These are phyloP conservation scores for Cyanoramphus novaezelandiae DNA, from an alignment of 2,113 vertebrate species.

Conservation along the genomic window DNA sequence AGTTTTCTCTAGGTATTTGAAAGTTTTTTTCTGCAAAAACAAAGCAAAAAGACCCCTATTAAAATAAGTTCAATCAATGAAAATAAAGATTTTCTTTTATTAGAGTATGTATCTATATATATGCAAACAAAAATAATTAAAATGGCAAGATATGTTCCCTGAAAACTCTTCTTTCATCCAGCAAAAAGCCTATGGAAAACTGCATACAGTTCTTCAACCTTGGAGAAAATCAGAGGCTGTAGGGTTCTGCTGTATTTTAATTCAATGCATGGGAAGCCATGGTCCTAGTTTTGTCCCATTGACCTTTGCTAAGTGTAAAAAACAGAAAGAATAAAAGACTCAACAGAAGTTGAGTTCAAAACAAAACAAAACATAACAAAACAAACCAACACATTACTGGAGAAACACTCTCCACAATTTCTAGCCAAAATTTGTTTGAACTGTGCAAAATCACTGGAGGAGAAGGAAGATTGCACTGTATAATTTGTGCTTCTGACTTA, in stretches of 20 bases:
- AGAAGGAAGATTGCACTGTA: not conserved
- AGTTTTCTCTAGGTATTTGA: not conserved
- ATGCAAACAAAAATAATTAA: not conserved
- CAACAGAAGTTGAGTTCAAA: not conserved
- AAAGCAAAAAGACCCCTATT: not conserved
- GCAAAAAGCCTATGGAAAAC: not conserved
- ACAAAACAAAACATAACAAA: no score
- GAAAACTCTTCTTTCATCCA: not conserved
- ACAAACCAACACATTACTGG: not conserved
- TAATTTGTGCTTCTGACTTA: not conserved
- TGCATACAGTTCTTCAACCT: not conserved
- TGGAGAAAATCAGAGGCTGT: not conserved
- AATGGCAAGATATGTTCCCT: not conserved
- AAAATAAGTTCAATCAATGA: not conserved
- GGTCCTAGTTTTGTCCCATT: not conserved
- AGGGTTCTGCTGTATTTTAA: not conserved
- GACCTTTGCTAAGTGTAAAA: not conserved
- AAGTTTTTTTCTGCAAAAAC: not conserved
- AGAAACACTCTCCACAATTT: not conserved
- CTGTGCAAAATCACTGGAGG: not conserved
- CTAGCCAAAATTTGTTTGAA: not conserved
- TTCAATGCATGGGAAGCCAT: not conserved
- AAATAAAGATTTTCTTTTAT: not conserved
- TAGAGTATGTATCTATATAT: no score
- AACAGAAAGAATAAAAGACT: not conserved